Conservation (phyloP, 2,113 vertebrate genomes). For the Narcine bancroftii region DNA sequence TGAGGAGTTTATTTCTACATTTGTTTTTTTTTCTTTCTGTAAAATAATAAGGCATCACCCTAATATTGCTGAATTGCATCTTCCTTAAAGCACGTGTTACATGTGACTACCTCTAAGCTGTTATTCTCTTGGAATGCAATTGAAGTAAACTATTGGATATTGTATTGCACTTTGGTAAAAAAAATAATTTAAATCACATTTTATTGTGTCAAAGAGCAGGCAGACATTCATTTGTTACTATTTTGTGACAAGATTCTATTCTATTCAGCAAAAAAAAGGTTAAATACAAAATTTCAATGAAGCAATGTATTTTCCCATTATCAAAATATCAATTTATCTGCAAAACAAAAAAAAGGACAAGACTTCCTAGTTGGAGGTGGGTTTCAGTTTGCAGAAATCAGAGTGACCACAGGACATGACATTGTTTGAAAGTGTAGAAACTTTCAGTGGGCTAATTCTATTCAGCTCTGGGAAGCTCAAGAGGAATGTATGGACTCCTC, state of each 20-base stretch:
- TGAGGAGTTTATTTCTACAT: neutral
- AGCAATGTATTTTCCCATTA: neutral
- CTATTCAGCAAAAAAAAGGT: neutral
- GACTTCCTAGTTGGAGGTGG: neutral
- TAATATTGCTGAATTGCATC: neutral
- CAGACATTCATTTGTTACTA: neutral
- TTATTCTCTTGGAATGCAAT: neutral
- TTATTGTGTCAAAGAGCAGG: neutral
- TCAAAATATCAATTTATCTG: neutral
- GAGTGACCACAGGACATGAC: neutral
- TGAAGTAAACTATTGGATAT: neutral
- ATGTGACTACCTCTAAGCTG: neutral
- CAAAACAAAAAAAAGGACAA: neutral
- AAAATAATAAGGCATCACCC: neutral
- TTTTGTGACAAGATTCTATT: neutral
- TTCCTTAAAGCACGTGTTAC: neutral
- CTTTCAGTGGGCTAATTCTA: too few species aligned
- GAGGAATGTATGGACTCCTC: neutral
- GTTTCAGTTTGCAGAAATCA: neutral
- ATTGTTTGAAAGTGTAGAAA: neutral
- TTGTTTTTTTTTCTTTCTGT: neutral
- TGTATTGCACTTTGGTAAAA: slow-evolving; percentile 11
- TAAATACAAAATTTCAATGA: neutral
- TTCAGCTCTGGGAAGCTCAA: neutral
- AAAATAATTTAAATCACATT: slow-evolving; percentile 13